Percentiles rank a stretch among this genome's conserved stretches.
Conservation (phyloP, 2,888 invertebrate species). For the Caenorhabditis imperialis region DNA sequence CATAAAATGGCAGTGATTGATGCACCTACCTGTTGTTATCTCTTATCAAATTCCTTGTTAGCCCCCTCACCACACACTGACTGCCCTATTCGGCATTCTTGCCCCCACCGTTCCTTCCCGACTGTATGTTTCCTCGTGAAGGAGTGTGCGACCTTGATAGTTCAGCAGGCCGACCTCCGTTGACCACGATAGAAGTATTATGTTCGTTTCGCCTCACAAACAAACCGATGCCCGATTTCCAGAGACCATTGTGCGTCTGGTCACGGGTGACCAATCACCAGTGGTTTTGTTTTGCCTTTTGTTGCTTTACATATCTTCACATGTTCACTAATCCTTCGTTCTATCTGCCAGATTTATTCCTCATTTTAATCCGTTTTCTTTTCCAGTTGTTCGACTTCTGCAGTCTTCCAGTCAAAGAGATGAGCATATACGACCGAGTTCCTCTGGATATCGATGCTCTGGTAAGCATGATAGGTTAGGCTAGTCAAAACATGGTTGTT, state of each 20-base stretch:
- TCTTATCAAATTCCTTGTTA: conserved; percentile 25
- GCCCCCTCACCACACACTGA: neutral
- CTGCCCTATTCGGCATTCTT: too few relatives aligned
- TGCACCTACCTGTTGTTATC: conserved; percentile 43
- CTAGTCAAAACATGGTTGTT: neutral
- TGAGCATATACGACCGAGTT: conserved; percentile 48
- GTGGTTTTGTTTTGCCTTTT: too few relatives aligned
- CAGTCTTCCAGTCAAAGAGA: neutral
- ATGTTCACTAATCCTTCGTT: too few relatives aligned
- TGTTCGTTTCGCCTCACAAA: conserved; percentile 15
- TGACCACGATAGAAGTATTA: conserved; percentile 31
- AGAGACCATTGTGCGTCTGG: too few relatives aligned
- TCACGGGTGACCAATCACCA: neutral
- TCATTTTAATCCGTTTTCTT: neutral
- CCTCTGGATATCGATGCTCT: conserved; percentile 35
- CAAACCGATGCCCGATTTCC: neutral
- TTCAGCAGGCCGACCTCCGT: conserved; percentile 37
- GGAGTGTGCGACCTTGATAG: conserved; percentile 46
- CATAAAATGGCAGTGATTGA: conserved; percentile 24
- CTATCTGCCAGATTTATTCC: too few relatives aligned
- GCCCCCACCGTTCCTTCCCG: conserved; percentile 1
- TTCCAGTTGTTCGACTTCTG: too few relatives aligned
- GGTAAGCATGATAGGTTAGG: conserved; percentile 7
- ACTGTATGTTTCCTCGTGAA: conserved; percentile 4
- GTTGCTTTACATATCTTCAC: too few relatives aligned